phyloP scores from a whole-genome alignment of 2,113 vertebrate genomes.

The Ailuropoda melanoleuca region DNA sequence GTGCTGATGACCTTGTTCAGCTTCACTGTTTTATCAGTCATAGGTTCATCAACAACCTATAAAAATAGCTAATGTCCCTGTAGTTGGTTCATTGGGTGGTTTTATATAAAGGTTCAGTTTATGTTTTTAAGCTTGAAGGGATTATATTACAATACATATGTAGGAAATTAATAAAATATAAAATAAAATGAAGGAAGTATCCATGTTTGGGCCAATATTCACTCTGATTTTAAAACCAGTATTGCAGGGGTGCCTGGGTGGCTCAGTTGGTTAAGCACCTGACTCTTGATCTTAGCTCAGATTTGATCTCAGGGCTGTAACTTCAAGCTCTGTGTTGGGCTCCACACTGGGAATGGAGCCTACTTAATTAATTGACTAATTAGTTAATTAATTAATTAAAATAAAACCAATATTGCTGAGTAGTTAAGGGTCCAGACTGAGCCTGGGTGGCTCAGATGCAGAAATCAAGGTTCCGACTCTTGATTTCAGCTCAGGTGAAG shows the following conservation, averaged over 20 bases:
- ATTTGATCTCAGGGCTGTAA: neutral
- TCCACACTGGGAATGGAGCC: too few species aligned
- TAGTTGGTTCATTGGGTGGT: neutral
- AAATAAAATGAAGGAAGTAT: slow-evolving; percentile 48
- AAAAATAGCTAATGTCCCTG: slow-evolving; percentile 63
- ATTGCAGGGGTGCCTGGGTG: neutral
- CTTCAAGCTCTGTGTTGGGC: too few species aligned
- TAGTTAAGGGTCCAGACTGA: neutral
- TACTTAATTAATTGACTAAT: too few species aligned
- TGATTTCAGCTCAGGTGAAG: neutral
- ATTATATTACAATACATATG: slow-evolving; percentile 11
- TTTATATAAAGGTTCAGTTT: slow-evolving; percentile 62
- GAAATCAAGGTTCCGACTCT: neutral
- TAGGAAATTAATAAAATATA: slow-evolving; percentile 66
- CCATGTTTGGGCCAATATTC: neutral
- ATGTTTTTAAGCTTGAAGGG: slow-evolving; percentile 45
- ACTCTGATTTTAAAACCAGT: neutral
- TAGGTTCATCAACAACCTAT: slow-evolving; percentile 43
- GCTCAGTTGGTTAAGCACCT: neutral
- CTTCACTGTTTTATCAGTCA: neutral
- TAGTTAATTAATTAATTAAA: too few species aligned
- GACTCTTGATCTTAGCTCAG: neutral
- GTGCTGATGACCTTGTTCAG: slow-evolving; percentile 3
- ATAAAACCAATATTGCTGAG: neutral
- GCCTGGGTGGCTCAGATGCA: neutral